phyloP scores from a whole-genome alignment of 2,888 invertebrate species.

The Orchesella flavescens region DNA sequence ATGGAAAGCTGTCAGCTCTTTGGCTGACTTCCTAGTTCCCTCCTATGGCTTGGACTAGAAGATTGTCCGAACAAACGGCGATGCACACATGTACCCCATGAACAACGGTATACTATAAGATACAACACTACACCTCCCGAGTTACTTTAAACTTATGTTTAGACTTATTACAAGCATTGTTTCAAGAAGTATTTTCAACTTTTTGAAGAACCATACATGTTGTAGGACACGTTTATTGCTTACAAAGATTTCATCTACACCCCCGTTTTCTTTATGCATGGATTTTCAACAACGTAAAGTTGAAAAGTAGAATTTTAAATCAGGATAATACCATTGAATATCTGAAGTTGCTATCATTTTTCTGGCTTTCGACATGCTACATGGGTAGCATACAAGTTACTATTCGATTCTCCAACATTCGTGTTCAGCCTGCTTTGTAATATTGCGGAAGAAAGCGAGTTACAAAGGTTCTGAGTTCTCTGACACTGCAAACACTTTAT shows the following conservation, averaged over 20 bases:
- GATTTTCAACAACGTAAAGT: no score
- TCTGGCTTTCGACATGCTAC: conserved; percentile 31
- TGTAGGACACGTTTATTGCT: not conserved
- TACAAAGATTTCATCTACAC: no score
- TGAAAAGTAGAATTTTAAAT: conserved; percentile 34
- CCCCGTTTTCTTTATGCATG: no score
- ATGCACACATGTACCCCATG: not conserved
- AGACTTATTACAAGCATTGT: not conserved
- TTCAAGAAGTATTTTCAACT: conserved; percentile 12
- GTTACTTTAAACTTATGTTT: no score
- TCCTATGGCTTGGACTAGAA: not conserved
- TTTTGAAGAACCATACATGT: conserved; percentile 24
- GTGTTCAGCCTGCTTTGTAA: not conserved
- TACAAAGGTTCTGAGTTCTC: conserved; percentile 21
- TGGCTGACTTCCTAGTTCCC: conserved; percentile 44
- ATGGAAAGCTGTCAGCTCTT: conserved; percentile 54
- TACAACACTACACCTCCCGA: not conserved
- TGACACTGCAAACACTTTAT: conserved; percentile 26
- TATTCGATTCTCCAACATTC: conserved; percentile 17
- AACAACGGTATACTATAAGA: conserved; percentile 3
- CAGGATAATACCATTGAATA: conserved; percentile 29
- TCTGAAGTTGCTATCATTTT: conserved; percentile 34
- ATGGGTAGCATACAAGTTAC: conserved; percentile 11
- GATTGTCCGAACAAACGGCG: no score
- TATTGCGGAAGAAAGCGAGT: conserved; percentile 15